phyloP scores from a whole-genome alignment of 2,888 invertebrate genomes.

The Tinea trinotella region DNA sequence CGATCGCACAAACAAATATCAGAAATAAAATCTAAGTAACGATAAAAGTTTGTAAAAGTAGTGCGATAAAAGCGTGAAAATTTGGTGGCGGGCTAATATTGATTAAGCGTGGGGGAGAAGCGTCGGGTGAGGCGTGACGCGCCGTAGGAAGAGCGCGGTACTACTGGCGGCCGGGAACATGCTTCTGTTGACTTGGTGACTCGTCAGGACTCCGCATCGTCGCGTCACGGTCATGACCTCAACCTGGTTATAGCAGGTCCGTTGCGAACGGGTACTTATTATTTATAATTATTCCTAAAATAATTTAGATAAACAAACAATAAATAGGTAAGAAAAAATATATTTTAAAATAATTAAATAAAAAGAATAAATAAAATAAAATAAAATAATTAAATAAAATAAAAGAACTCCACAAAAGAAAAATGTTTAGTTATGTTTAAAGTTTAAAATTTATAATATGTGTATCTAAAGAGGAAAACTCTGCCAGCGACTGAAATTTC shows the following conservation, averaged over 20 bases:
- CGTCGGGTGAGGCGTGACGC: constrained; percentile 39
- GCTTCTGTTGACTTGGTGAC: constrained; percentile 34
- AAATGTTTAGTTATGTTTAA: too few relatives aligned
- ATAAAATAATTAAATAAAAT: too few relatives aligned
- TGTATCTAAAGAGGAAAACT: neutral
- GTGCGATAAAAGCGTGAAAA: constrained; percentile 36
- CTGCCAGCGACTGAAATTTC: neutral
- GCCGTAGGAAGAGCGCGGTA: constrained; percentile 47
- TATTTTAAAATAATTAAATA: too few relatives aligned
- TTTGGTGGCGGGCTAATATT: constrained; percentile 39
- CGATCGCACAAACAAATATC: neutral
- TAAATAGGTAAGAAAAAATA: too few relatives aligned
- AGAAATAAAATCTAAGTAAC: constrained; percentile 21
- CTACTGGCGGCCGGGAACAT: constrained; percentile 47
- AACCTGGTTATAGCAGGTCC: neutral
- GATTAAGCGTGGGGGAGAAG: constrained; percentile 39
- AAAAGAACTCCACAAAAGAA: too few relatives aligned
- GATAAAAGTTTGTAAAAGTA: constrained; percentile 37
- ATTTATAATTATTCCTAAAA: too few relatives aligned
- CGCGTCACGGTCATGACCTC: constrained; percentile 5
- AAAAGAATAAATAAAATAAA: too few relatives aligned
- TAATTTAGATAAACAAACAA: too few relatives aligned
- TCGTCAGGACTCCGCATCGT: constrained; percentile 17
- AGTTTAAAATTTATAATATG: too few relatives aligned
- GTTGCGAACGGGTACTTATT: too few relatives aligned